These are phyloP conservation scores for Sinosuthora webbiana DNA, from an alignment of 2,113 vertebrate genomes.

Conservation along the genomic window DNA sequence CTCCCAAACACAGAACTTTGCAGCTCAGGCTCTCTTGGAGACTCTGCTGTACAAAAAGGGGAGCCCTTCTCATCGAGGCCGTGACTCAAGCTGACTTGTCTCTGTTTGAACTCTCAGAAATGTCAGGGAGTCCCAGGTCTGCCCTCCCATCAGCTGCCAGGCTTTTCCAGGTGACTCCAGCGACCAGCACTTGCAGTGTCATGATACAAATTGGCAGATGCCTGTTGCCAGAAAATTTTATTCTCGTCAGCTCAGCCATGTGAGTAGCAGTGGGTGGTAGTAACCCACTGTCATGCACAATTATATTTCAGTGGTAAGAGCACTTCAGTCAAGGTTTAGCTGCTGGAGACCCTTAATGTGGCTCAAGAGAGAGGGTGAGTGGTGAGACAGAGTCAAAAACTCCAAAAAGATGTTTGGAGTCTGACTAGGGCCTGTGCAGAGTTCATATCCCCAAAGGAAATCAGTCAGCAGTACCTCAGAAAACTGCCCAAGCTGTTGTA, in stretches of 20 bases:
- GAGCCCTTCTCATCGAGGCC: not conserved
- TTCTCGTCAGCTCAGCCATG: not conserved
- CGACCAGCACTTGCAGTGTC: not conserved
- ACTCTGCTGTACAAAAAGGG: not conserved
- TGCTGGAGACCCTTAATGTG: not conserved
- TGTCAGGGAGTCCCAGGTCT: not conserved
- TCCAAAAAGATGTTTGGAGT: not conserved
- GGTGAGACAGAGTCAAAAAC: not conserved
- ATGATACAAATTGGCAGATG: not conserved
- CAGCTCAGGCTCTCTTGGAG: not conserved
- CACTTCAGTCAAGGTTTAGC: not conserved
- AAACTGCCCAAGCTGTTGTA: not conserved
- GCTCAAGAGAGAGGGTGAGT: not conserved
- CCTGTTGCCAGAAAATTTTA: not conserved
- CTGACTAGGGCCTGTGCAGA: not conserved
- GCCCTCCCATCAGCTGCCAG: not conserved
- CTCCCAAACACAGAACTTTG: not conserved
- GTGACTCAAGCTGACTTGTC: not conserved
- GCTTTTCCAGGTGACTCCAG: not conserved
- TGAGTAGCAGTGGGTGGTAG: not conserved
- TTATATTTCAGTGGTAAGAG: not conserved
- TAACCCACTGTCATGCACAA: not conserved
- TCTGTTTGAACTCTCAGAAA: not conserved
- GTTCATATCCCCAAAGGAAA: not conserved
- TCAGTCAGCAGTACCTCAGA: not conserved